Conservation (phyloP, 2,888 invertebrate genomes). For the Ligdia adustata region DNA sequence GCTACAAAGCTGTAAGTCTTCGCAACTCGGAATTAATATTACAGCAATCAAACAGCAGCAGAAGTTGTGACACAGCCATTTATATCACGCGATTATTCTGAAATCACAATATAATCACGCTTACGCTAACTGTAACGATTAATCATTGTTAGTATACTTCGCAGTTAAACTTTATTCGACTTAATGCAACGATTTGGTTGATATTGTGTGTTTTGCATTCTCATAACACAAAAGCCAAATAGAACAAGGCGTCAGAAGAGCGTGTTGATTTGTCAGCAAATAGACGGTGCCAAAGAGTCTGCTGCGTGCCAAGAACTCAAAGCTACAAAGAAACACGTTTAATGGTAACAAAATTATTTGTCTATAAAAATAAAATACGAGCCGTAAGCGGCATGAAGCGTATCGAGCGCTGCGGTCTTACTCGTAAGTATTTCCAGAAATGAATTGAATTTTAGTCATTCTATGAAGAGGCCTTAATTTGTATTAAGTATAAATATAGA, state of each 20-base stretch:
- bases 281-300: slow-evolving; percentile 37
- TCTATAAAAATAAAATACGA: slow-evolving; percentile 21
- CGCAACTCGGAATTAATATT: slow-evolving; percentile 49
- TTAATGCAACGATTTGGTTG: slow-evolving; percentile 44
- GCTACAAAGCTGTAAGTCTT: slow-evolving; percentile 49
- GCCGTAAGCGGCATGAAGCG: slow-evolving; percentile 7
- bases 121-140: slow-evolving; percentile 61
- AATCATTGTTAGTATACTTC: slow-evolving; percentile 66
- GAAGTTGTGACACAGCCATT: slow-evolving; percentile 58
- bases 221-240: slow-evolving; percentile 20
- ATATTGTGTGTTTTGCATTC: slow-evolving; percentile 44
- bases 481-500: too few relatives aligned
- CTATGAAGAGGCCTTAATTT: too few relatives aligned
- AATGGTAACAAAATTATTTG: slow-evolving; percentile 28
- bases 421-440: too few relatives aligned
- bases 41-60: slow-evolving; percentile 55
- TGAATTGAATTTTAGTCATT: too few relatives aligned
- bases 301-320: slow-evolving; percentile 35
- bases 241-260: slow-evolving; percentile 29
- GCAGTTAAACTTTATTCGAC: slow-evolving; percentile 72
- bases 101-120: slow-evolving; percentile 75
- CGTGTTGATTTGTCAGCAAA: slow-evolving; percentile 39
- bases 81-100: slow-evolving; percentile 71
- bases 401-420: slow-evolving; percentile 1
- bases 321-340: slow-evolving; percentile 27